Evolutionary conservation across 2,797 vertebrate species (phyloP).

Genomic region (Pagetopsis macropterus): DNA sequence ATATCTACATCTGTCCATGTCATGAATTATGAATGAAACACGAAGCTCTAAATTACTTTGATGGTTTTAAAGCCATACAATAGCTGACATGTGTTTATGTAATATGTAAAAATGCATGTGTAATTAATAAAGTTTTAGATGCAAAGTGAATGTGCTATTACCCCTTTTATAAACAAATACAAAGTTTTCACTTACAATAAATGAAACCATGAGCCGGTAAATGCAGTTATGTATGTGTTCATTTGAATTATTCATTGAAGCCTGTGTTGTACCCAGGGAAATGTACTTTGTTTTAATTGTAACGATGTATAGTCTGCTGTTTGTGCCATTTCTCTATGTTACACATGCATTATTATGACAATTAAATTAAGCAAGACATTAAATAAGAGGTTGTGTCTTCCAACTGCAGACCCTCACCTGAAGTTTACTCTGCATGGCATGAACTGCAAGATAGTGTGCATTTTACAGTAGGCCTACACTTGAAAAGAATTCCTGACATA

Average conservation of each 20-base stretch:
- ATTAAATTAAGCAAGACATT: conserved; percentile 68
- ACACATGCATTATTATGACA: conserved; percentile 41
- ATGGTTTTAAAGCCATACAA: conserved; percentile 11
- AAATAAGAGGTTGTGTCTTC: conserved; percentile 49
- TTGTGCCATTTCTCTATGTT: conserved; percentile 42
- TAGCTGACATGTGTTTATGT: conserved; percentile 47
- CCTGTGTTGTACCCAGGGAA: conserved; percentile 16
- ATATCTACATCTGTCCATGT: conserved; percentile 23
- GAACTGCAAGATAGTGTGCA: conserved; percentile 1
- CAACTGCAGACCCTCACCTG: conserved; percentile 39
- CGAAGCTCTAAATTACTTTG: neutral
- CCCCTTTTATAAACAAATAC: conserved; percentile 12
- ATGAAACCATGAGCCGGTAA: neutral
- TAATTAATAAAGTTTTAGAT: conserved; percentile 8
- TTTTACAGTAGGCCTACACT: conserved; percentile 22
- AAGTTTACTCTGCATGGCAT: neutral
- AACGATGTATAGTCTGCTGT: conserved; percentile 49
- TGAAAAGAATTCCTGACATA: conserved; percentile 25
- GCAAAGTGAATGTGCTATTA: neutral
- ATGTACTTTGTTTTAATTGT: conserved; percentile 20
- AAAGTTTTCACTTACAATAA: conserved; percentile 5
- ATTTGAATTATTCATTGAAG: conserved; percentile 34
- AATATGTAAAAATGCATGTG: conserved; percentile 36
- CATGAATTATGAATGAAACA: conserved; percentile 9
- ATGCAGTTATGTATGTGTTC: conserved; percentile 47